These are phyloP conservation scores for Oscheius sp. DNA, from an alignment of 1,140 invertebrate species.

Conservation along the genomic window DNA sequence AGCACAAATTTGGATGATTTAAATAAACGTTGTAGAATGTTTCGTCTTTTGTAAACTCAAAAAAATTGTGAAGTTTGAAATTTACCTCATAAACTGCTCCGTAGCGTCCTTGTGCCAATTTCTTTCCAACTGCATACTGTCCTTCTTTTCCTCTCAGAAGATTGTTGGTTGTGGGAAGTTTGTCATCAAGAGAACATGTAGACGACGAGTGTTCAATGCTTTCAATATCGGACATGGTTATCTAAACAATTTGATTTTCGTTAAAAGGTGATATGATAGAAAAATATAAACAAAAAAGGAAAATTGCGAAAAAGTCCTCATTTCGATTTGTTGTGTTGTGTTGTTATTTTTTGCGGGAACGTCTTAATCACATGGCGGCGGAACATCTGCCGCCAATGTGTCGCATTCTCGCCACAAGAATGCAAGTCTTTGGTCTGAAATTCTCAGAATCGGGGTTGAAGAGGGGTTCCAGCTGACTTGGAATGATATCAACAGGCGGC, in stretches of 20 bases:
- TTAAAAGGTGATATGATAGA: too few species aligned
- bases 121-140: slow-evolving; percentile 52
- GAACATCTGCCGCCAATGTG: too few species aligned
- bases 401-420: too few species aligned
- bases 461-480: background rate
- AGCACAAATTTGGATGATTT: background rate
- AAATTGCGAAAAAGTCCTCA: too few species aligned
- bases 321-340: too few species aligned
- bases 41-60: background rate
- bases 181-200: slow-evolving; percentile 36
- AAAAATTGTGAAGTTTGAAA: slow-evolving; percentile 19
- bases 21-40: background rate
- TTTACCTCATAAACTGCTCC: slow-evolving; percentile 56
- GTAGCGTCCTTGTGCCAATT: slow-evolving; percentile 50
- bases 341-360: too few species aligned
- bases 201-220: slow-evolving; percentile 29
- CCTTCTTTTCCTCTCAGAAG: slow-evolving; percentile 51
- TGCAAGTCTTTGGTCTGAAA: too few species aligned
- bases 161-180: slow-evolving; percentile 49
- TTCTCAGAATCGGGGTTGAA: too few species aligned
- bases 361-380: too few species aligned
- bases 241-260: background rate
- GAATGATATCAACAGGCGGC: slow-evolving; percentile 6
- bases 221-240: slow-evolving; percentile 28
- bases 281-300: too few species aligned